Base-by-base conservation (phyloP, 2,888 invertebrate species). In the Venusia cambrica region DNA sequence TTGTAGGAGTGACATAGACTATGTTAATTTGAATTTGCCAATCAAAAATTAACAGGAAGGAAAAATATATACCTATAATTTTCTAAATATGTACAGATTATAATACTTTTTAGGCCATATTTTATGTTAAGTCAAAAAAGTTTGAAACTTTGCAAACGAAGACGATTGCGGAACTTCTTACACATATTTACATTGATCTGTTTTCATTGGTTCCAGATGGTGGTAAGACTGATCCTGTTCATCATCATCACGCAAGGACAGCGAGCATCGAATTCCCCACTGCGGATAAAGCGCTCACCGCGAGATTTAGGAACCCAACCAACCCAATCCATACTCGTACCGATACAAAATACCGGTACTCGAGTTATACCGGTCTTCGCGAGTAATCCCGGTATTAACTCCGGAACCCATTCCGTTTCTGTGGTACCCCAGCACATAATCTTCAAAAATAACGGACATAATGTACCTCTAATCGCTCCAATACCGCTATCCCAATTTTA, bases 401-500 rank as follows among this genome's bases (percentile, higher is more conserved):
- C 22, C 6, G 35, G 8, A 4, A 19, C 12, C 4, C 37, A 37
- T 10, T 18, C 33, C n/a, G 22, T 31, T 13, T 14, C 39, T 21
- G 7, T 39, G 10, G 31, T 31, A 21, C 49, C 27, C 10, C 55
- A 37, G 5, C 40, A 52, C 19, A 11, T 40, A 9, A 26, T 35
- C 20, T 30, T 42, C 9, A 38, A 31, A 5, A 31, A 38, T 15
- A 33, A 43, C 26, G 38, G 38, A 5, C 39, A 28, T 14, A 38
- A 39, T 11, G 11, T 11, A 5, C 38, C 17, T 2, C 18, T 38
- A 4, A 39, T 72, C 16, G 64, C 70, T 1, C 60, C 67, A 0
- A 48, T 72, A 18, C 73, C 74, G 5, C 43, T 71, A 12, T 57
- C 57, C 0, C 70, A 68, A 14, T 37, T 33, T 60, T 73, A 9